Percentiles rank a stretch among this genome's conserved stretches.
Evolutionary conservation across 2,888 invertebrate species (phyloP).

Genomic region (Eupithecia insigniata): DNA sequence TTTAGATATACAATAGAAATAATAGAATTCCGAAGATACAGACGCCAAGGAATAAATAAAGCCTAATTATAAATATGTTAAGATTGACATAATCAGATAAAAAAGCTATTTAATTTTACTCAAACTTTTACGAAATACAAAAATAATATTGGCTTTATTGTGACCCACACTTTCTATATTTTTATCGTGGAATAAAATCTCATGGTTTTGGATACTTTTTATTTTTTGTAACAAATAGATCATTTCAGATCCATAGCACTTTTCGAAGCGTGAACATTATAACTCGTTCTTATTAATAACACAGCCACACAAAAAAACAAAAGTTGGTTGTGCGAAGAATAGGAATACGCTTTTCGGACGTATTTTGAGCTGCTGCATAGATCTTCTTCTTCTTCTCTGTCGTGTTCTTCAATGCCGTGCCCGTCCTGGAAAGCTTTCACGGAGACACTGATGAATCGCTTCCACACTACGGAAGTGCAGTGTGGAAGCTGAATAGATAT

Average conservation of each 20-base stretch:
- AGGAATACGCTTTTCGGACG: too few species aligned
- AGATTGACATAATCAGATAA: slow-evolving; percentile 31
- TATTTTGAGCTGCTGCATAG: too few species aligned
- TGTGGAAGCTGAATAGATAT: too few species aligned
- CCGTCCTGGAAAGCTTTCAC: too few species aligned
- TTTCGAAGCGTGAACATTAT: not conserved
- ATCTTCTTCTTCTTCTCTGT: too few species aligned
- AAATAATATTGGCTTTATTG: not conserved
- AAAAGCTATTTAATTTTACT: not conserved
- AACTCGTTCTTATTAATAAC: too few species aligned
- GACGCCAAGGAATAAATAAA: slow-evolving; percentile 31
- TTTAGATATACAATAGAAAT: slow-evolving; percentile 72
- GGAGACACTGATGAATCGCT: too few species aligned
- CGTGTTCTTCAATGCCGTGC: too few species aligned
- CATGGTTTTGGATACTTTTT: not conserved
- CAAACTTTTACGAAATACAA: not conserved
- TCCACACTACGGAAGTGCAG: too few species aligned
- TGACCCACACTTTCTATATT: not conserved
- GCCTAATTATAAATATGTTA: slow-evolving; percentile 35
- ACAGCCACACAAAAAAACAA: too few species aligned
- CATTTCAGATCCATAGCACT: not conserved
- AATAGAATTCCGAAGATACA: slow-evolving; percentile 53
- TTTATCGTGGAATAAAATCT: not conserved
- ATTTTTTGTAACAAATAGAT: not conserved
- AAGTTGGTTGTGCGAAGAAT: too few species aligned